phyloP scores from a whole-genome alignment of 1,140 invertebrate species.

The Zeugodacus cucurbitae region DNA sequence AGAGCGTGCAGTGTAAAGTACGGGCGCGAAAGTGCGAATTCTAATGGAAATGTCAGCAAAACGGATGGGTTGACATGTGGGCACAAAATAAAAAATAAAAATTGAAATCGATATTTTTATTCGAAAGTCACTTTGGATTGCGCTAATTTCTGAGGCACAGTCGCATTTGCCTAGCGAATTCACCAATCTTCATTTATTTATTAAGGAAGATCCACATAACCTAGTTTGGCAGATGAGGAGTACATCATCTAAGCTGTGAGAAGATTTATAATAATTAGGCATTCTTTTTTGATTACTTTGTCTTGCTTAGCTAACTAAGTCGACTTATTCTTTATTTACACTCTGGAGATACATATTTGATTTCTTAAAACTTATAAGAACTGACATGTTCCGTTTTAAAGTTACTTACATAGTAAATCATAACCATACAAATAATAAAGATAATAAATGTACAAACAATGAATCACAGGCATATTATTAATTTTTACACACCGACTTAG shows the following conservation, averaged over 20 bases:
- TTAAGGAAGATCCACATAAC: no score
- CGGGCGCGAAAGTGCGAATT: not conserved
- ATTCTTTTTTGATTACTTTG: no score
- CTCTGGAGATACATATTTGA: not conserved
- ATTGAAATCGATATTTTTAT: not conserved
- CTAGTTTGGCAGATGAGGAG: no score
- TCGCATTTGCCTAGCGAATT: no score
- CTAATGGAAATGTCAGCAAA: not conserved
- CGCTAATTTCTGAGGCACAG: no score
- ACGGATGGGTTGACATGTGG: not conserved
- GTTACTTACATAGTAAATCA: not conserved
- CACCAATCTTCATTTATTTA: no score
- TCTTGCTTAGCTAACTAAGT: not conserved
- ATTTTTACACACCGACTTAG: slow-evolving; percentile 6
- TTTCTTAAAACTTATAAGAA: not conserved
- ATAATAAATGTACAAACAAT: not conserved
- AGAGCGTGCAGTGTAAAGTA: not conserved
- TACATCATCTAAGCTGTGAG: no score
- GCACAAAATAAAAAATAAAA: not conserved
- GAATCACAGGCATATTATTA: slow-evolving; percentile 47
- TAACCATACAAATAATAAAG: not conserved
- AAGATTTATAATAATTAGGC: no score
- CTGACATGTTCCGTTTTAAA: not conserved
- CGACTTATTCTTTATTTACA: not conserved
- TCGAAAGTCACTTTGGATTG: no score